phyloP scores from a whole-genome alignment of 2,113 vertebrate species.

The Nerophis lumbriciformis region DNA sequence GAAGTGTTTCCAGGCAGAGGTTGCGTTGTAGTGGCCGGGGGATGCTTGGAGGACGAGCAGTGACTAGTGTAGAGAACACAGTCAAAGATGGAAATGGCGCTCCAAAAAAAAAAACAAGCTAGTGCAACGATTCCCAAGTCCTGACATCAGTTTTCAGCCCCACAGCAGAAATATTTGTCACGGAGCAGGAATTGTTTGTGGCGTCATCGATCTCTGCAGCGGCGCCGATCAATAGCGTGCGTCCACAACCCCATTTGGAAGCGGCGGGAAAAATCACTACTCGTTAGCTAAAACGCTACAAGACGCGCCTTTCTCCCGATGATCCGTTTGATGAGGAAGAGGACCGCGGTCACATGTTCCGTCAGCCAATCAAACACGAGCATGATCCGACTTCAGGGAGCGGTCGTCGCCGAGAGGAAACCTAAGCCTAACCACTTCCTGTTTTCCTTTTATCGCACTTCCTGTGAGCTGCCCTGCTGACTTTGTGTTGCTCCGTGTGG shows the following conservation, averaged over 20 bases:
- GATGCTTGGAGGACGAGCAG: too few species aligned
- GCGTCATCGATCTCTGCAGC: slow-evolving; percentile 19
- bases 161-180: slow-evolving; percentile 36
- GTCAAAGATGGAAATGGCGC: too few species aligned
- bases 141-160: slow-evolving; percentile 10
- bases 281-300: neutral
- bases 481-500: neutral
- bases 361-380: neutral
- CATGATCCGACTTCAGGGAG: neutral
- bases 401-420: neutral
- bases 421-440: neutral
- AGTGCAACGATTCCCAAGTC: neutral
- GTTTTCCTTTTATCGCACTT: neutral
- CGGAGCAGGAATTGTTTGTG: slow-evolving; percentile 15
- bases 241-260: slow-evolving; percentile 16
- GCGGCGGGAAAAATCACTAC: slow-evolving; percentile 2
- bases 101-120: too few species aligned
- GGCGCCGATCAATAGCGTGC: slow-evolving; percentile 45
- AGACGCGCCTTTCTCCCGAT: neutral
- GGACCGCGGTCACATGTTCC: too few species aligned
- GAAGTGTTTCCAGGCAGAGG: too few species aligned
- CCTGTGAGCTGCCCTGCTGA: slow-evolving; percentile 1
- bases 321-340: neutral
- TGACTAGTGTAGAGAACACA: too few species aligned
- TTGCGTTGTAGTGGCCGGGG: too few species aligned